Percentiles rank a stretch among this genome's conserved stretches.
Evolutionary conservation across 2,113 vertebrate genomes (phyloP).

Genomic region (Butorides virescens): DNA sequence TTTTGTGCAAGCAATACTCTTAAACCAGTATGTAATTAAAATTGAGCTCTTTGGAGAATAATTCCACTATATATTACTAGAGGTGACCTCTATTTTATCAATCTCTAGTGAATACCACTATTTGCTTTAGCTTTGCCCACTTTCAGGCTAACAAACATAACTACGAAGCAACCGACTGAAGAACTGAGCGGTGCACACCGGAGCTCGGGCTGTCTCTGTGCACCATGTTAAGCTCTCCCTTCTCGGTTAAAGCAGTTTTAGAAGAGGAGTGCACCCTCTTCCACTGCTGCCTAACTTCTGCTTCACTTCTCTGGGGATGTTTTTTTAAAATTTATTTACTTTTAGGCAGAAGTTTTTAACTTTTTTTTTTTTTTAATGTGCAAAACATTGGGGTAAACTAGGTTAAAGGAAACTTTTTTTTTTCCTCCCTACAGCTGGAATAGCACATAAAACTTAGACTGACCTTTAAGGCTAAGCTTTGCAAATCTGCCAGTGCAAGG

Average conservation of each 20-base stretch:
- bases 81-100: conserved; percentile 49
- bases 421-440: not conserved
- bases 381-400: not conserved
- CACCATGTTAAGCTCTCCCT: not conserved
- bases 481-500: not conserved
- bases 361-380: not conserved
- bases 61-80: conserved; percentile 2
- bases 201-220: not conserved
- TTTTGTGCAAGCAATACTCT: conserved; percentile 53
- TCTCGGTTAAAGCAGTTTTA: not conserved
- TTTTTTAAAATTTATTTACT: not conserved
- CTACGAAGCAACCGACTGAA: not conserved
- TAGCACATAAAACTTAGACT: not conserved
- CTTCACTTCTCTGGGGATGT: not conserved
- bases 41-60: conserved; percentile 58
- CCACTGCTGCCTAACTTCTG: not conserved
- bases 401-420: conserved; percentile 3
- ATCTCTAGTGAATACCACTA: conserved; percentile 14
- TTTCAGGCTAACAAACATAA: not conserved
- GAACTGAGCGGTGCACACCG: not conserved
- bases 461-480: not conserved
- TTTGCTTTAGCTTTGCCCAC: not conserved
- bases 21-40: conserved; percentile 68
- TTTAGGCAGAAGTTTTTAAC: not conserved
- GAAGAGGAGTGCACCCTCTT: not conserved